Conservation (phyloP, 2,888 invertebrate species). For the Minunthozetes semirufus region DNA sequence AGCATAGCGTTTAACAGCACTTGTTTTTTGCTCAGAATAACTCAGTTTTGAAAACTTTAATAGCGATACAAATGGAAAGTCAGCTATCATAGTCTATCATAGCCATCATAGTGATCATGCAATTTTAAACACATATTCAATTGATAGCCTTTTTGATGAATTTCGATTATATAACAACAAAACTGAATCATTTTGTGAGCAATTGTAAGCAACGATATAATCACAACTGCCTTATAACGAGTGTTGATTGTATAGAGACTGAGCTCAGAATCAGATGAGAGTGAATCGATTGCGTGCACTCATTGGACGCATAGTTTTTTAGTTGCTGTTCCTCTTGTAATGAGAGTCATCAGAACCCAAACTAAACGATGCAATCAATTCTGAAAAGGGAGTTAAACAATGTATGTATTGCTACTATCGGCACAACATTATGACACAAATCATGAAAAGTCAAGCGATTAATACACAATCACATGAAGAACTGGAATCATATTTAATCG, state of each 20-base stretch:
- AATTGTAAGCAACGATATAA: neutral
- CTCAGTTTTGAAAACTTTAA: too few species aligned
- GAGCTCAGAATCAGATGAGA: constrained; percentile 13
- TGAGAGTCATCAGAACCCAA: neutral
- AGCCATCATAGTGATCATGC: too few species aligned
- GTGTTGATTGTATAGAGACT: neutral
- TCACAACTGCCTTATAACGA: neutral
- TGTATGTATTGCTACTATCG: neutral
- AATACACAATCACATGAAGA: neutral
- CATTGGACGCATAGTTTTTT: neutral
- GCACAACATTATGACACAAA: neutral
- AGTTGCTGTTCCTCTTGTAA: neutral
- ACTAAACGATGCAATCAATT: constrained; percentile 28
- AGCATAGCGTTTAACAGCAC: neutral
- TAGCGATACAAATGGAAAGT: too few species aligned
- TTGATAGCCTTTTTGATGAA: too few species aligned
- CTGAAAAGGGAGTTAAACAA: constrained; percentile 20
- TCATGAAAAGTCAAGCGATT: constrained; percentile 4
- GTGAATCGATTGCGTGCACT: constrained; percentile 11
- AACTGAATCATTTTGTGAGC: too few species aligned
- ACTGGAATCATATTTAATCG: neutral
- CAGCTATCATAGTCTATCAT: too few species aligned
- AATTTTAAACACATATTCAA: too few species aligned
- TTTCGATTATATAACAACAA: too few species aligned
- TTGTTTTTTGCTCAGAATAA: neutral